These are phyloP conservation scores for Cenopis cana DNA, from an alignment of 2,888 invertebrate species.

Conservation along the genomic window DNA sequence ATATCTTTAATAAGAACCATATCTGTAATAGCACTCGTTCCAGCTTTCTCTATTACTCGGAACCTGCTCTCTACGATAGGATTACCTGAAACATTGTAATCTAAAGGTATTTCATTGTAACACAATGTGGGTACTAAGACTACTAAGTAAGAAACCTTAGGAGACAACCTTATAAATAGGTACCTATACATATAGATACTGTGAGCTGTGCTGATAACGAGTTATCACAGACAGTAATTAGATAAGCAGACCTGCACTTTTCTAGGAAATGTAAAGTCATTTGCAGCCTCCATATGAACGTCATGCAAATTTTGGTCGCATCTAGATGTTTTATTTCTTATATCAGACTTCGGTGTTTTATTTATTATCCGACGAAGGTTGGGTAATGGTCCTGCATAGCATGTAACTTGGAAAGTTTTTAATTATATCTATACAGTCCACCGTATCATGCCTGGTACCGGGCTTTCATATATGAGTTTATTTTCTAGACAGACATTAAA, in stretches of 20 bases:
- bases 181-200: no score
- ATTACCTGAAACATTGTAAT: conserved; percentile 37
- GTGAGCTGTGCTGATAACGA: conserved; percentile 29
- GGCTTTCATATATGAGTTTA: no score
- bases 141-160: conserved; percentile 33
- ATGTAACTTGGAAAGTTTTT: no score
- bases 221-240: conserved; percentile 41
- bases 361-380: neutral
- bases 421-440: no score
- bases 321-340: neutral
- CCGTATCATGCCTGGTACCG: no score
- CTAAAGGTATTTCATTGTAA: conserved; percentile 21
- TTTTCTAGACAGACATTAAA: no score
- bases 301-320: conserved; percentile 18
- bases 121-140: conserved; percentile 23
- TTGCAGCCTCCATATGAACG: neutral
- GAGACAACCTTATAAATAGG: neutral
- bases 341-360: no score
- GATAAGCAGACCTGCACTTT: conserved; percentile 28
- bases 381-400: neutral
- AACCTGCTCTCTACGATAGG: conserved; percentile 2
- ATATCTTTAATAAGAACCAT: conserved; percentile 2
- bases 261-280: conserved; percentile 18
- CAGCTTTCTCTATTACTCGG: neutral
- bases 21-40: conserved; percentile 8